Conservation (phyloP, 1,140 invertebrate genomes). For the Macrobrachium rosenbergii region DNA sequence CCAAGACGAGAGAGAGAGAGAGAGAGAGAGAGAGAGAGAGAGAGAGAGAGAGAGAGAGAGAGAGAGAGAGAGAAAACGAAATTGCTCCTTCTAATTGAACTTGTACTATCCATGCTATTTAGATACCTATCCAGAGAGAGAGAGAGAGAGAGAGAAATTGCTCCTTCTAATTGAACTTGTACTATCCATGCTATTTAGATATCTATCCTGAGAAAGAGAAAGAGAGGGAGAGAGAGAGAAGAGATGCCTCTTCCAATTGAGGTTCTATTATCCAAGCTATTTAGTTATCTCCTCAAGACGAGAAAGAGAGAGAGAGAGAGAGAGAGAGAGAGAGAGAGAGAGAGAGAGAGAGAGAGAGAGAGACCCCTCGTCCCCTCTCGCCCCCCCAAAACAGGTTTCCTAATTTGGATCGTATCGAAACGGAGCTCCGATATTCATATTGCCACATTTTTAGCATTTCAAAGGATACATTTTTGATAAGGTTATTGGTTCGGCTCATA, state of each 20-base stretch:
- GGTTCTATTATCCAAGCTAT: too few species aligned
- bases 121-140: too few species aligned
- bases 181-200: too few species aligned
- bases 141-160: background rate
- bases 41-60: background rate
- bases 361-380: background rate
- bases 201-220: too few species aligned
- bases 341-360: background rate
- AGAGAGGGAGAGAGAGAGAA: background rate
- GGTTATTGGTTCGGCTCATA: too few species aligned
- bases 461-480: too few species aligned
- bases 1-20: background rate
- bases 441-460: too few species aligned
- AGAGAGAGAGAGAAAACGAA: background rate
- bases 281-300: background rate
- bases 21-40: background rate
- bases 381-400: background rate
- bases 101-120: too few species aligned
- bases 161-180: too few species aligned
- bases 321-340: background rate
- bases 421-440: too few species aligned
- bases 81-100: too few species aligned
- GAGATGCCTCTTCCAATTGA: background rate
- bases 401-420: background rate
- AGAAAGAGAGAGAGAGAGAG: constrained; percentile 6